Base-by-base conservation (phyloP, 2,888 invertebrate genomes). In the Salticus scenicus region DNA sequence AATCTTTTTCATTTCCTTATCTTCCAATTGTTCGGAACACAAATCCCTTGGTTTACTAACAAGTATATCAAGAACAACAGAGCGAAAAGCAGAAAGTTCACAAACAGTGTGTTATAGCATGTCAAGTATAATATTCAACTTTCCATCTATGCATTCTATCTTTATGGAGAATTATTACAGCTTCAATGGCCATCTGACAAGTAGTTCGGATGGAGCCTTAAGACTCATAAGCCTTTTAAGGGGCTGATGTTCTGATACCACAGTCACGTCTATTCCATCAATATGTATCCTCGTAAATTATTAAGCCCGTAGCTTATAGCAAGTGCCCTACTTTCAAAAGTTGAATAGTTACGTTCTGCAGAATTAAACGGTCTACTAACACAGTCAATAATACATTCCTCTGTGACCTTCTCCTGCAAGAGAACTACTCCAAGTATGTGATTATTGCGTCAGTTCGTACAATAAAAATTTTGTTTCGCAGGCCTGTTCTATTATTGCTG, bases 121-220 rank as follows among this genome's bases (percentile, higher is more conserved):
- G 24, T 75, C 75, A 20, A 66, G 37, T 17, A 75, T 28, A 24
- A 64, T 41, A n/a, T 75, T 75, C 0, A n/a, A 17, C 63, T 66
- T 75, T 30, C 75, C 75, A 14, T 30, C 0, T 2, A 66, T 27
- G 41, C 27, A 75, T 41, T 75, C 27, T 10, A 66, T 75, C 14
- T 66, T 64, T 14, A 75, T n/a, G n/a, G 37, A 66, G 28, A 27
- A 75, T 17, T 57, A 37, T 30, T 75, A 28, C 1, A 75, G 17
- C 42, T 66, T 24, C n/a, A 66, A 42, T 31, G 41, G 66, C 42
- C 66, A 66, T n/a, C 75, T 37, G 28, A 57, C 75, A 20, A 75
- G n/a, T 42, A 47, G 27, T 8, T 66, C 64, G 5, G 66, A 66
- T n/a, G 66, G 2, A 0, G 42, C 37, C 31, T 75, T 75, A n/a